A percentile compares a stretch with the other conserved stretches of the same genome.
phyloP scores from a whole-genome alignment of 2,113 vertebrate species.

The Gadus macrocephalus region DNA sequence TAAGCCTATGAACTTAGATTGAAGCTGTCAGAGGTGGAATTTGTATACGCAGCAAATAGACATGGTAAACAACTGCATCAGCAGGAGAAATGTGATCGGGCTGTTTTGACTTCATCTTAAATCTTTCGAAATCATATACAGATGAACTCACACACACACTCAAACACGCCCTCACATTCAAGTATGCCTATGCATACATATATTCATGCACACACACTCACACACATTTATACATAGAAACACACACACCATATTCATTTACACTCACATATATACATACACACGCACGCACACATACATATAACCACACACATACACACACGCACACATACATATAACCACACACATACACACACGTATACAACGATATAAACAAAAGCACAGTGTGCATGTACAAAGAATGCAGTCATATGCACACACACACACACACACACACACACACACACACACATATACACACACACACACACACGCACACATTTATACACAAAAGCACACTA shows the following conservation, averaged over 20 bases:
- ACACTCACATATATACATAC: not conserved
- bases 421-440: not conserved
- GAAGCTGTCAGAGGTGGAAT: not conserved
- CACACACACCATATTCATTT: conserved; percentile 3
- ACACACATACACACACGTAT: not conserved
- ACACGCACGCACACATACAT: too few species aligned
- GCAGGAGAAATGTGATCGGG: not conserved
- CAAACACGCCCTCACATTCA: conserved; percentile 9
- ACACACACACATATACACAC: not conserved
- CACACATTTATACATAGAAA: conserved; percentile 6
- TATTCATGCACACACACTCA: not conserved
- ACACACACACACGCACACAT: not conserved
- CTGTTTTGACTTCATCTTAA: not conserved
- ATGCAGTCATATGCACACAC: conserved; percentile 1
- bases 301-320: not conserved
- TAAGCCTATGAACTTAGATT: too few species aligned
- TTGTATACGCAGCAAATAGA: conserved; percentile 4
- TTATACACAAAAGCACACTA: conserved; percentile 3
- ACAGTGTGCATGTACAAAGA: not conserved
- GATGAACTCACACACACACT: conserved; percentile 6
- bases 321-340: not conserved
- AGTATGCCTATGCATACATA: not conserved
- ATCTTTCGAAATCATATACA: not conserved
- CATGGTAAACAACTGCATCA: conserved; percentile 1
- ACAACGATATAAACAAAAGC: too few species aligned